Evolutionary conservation across 2,888 invertebrate species (phyloP), one percentile per base, ranked within the genome.

Genomic region (Leptodirus hochenwartii): DNA sequence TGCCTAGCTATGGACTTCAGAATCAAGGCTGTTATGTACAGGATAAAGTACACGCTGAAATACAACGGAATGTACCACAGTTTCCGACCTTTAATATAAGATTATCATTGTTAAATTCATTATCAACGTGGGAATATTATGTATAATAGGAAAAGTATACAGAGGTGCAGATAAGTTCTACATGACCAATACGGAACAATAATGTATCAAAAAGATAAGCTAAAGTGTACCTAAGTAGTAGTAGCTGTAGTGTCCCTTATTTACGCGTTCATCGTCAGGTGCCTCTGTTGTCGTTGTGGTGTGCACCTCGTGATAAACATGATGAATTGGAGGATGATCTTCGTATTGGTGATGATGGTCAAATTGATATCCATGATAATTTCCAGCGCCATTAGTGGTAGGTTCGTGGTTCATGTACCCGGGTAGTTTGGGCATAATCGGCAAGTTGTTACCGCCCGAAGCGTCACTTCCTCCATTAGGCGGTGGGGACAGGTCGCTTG

Each of bases 221-320:
- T n/a, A n/a, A n/a, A n/a, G n/a, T n/a, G n/a, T n/a, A n/a, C n/a
- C 77, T 35, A 78, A 59, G 44, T 71, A 76, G 44, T 77, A 78
- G 49, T 78, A 78, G 47, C 75, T 75, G 57, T 71, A 75, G 32
- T 54, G 55, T 47, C 57, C 61, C 40, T 61, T 61, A 43, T 64
- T 68, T 5, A 66, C 66, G 48, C 68, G 58, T 40, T 67, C 62
- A 43, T 56, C 65, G 2, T 57, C 56, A 2, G 58, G 61, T 2
- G 62, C 56, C 1, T 58, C 34, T 25, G 48, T 55, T 8, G 61
- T 59, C 2, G 62, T 41, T 35, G 59, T 44, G 2, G 58, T 48
- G 9, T 41, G 50, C 49, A 33, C 40, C 43, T 56, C 51, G 35
- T 56, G 54, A 35, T 56, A 56, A 26, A 54, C 44, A 17, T 30